Evolutionary conservation across 2,113 vertebrate genomes (phyloP), one percentile per base, ranked within the genome.

Genomic region (Vicugna pacos): DNA sequence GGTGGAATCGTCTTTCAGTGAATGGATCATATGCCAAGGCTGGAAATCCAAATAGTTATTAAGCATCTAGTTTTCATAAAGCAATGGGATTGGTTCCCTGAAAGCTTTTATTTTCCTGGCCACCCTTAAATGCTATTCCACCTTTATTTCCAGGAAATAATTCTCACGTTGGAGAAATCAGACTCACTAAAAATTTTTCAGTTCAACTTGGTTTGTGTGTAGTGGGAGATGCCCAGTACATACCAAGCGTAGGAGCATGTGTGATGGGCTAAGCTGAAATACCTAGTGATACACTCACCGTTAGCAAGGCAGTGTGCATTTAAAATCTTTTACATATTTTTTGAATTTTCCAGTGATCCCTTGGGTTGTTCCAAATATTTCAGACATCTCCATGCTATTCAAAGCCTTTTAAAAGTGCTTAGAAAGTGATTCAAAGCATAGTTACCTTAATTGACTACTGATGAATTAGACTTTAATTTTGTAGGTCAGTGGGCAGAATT

Each of bases 401-500:
- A 70, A 77, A 94, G 30, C 8, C 14, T 10, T 93, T 62, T 77
- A 70, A 88, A 83, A 87, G 46, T 8, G 48, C 65, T 16, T 70
- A 80, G 52, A 65, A 84, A 93, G 30, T 65, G 38, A 72, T 76
- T 89, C 89, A 81, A 88, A 81, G 1, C 32, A 52, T 35, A n/a
- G 58, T 89, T 52, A 8, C 72, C 73, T 72, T 69, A 93, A 46
- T 77, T 82, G 13, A 75, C 64, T 50, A 80, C 5, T 69, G 20
- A 84, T 65, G 10, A 54, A 94, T 82, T 67, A 65, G 16, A 46
- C 3, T 94, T 82, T 92, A 93, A 90, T 92, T 88, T 90, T 67
- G 3, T 70, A 76, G 17, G n/a, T 81, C 52, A 95, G 42, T 28
- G 70, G 50, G 32, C 10, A 94, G 35, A 80, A 52, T 93, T 93